phyloP scores from a whole-genome alignment of 2,797 vertebrate genomes.

The Neoniphon sammara region DNA sequence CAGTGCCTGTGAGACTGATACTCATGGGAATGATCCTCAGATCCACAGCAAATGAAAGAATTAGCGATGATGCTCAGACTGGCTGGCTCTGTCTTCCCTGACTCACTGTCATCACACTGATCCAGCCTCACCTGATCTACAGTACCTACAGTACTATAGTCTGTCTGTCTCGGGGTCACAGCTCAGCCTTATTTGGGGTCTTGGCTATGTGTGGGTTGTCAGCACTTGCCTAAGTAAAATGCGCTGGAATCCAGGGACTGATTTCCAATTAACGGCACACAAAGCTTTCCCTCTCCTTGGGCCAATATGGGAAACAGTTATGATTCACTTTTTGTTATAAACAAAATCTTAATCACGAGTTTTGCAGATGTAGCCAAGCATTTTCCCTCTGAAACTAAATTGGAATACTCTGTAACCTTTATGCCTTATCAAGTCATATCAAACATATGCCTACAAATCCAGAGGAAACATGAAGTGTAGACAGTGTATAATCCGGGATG shows the following conservation, averaged over 20 bases:
- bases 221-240: conserved; percentile 33
- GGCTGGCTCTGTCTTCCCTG: conserved; percentile 74
- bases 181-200: conserved; percentile 45
- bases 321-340: conserved; percentile 13
- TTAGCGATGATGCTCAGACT: conserved; percentile 64
- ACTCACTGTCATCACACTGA: conserved; percentile 74
- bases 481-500: conserved; percentile 43
- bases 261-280: conserved; percentile 39
- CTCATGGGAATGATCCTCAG: conserved; percentile 71
- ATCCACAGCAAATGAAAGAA: conserved; percentile 59
- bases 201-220: conserved; percentile 54
- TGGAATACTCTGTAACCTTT: conserved; percentile 14
- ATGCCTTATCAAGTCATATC: conserved; percentile 25
- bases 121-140: conserved; percentile 49
- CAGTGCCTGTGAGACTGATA: conserved; percentile 67
- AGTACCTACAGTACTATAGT: conserved; percentile 47
- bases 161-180: conserved; percentile 67
- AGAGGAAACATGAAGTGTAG: conserved; percentile 42
- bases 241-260: conserved; percentile 20
- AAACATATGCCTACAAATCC: conserved; percentile 11
- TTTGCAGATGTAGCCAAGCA: conserved; percentile 26
- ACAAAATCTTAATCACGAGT: conserved; percentile 43
- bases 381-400: conserved; percentile 12
- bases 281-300: conserved; percentile 43
- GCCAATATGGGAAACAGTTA: conserved; percentile 38